phyloP scores from a whole-genome alignment of 2,797 vertebrate genomes.

The Anisognathus igniventris region DNA sequence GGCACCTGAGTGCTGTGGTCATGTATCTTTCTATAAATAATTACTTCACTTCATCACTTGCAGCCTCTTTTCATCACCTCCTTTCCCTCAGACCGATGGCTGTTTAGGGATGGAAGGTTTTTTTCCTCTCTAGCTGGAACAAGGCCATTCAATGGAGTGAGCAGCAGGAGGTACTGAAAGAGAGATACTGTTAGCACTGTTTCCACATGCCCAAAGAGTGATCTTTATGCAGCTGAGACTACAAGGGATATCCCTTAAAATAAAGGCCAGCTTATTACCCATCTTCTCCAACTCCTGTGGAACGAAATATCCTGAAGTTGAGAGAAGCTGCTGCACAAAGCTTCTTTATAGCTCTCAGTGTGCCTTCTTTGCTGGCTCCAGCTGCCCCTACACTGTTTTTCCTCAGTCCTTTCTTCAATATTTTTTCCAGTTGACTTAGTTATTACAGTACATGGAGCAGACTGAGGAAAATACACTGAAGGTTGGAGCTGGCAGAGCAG shows the following conservation, averaged over 20 bases:
- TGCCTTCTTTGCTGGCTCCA: constrained; percentile 68
- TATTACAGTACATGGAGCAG: constrained; percentile 62
- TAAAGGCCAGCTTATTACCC: constrained; percentile 57
- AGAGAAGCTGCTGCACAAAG: constrained; percentile 66
- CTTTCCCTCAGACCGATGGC: constrained; percentile 23
- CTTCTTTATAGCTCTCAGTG: constrained; percentile 65
- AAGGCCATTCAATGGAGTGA: not conserved
- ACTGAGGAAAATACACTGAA: constrained; percentile 53
- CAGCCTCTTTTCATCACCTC: constrained; percentile 55
- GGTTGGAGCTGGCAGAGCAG: constrained; percentile 43
- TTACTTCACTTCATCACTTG: constrained; percentile 30
- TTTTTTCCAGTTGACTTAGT: constrained; percentile 73
- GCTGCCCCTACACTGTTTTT: constrained; percentile 66
- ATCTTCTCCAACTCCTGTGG: constrained; percentile 62
- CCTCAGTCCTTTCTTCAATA: constrained; percentile 68
- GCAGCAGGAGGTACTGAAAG: constrained; percentile 16
- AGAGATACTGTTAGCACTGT: constrained; percentile 39
- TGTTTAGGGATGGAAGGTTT: constrained; percentile 34
- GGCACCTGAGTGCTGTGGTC: constrained; percentile 24
- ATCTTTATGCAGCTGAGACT: constrained; percentile 67
- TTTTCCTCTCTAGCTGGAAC: constrained; percentile 34
- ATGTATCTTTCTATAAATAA: constrained; percentile 32
- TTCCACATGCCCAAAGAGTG: constrained; percentile 21
- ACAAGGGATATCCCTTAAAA: constrained; percentile 65
- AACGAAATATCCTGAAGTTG: constrained; percentile 62